A percentile compares a stretch with the other conserved stretches of the same genome.
Evolutionary conservation across 2,888 invertebrate species (phyloP).

Genomic region (Morinoia aosen): DNA sequence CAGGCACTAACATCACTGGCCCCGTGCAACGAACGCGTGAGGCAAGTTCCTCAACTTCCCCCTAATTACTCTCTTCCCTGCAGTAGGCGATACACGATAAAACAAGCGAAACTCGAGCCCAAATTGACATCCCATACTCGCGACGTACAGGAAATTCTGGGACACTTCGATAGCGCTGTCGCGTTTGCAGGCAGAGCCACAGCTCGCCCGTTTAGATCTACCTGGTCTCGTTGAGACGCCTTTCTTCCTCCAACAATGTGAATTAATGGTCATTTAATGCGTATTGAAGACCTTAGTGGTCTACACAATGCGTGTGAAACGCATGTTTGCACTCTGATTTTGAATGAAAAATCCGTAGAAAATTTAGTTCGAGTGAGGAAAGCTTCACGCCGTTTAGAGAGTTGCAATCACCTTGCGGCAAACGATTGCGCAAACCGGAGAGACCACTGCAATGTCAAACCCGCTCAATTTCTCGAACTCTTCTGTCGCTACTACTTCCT

Average conservation of each 20-base stretch:
- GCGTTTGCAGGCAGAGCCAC: not conserved
- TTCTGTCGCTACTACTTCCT: not conserved
- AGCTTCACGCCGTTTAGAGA: not conserved
- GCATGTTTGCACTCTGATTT: not conserved
- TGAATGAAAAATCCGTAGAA: not conserved
- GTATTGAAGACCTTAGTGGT: not conserved
- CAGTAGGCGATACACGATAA: not conserved
- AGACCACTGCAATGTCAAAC: not conserved
- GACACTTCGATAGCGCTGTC: not conserved
- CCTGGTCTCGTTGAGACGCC: not conserved
- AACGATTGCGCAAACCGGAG: not conserved
- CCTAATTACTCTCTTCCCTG: not conserved
- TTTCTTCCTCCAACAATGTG: not conserved
- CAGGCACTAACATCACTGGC: constrained; percentile 52
- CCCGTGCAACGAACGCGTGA: not conserved
- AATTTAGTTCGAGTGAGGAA: not conserved
- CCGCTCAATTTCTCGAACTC: not conserved
- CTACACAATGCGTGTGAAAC: not conserved
- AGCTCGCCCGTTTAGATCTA: not conserved
- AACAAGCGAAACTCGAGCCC: not conserved
- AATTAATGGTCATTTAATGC: not conserved
- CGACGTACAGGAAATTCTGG: not conserved
- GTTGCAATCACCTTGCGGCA: not conserved
- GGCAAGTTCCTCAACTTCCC: not conserved
- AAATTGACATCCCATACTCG: not conserved